Base-by-base conservation (phyloP, 2,888 invertebrate genomes). In the Chymomyza fuscimana region DNA sequence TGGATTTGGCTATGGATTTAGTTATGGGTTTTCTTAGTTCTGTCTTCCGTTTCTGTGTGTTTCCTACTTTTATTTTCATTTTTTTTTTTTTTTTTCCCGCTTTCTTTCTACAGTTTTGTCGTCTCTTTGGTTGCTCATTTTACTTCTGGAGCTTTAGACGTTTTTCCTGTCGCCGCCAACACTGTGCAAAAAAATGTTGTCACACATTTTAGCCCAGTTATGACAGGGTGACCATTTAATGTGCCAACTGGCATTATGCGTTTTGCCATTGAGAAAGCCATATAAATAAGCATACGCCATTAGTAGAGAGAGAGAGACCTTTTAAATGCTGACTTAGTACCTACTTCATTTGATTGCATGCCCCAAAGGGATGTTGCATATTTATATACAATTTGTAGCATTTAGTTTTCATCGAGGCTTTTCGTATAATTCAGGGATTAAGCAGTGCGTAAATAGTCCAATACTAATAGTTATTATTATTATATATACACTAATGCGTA, bases 1-100 rank as follows among this genome's bases (percentile, higher is more conserved):
- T 73, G 88, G 88, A 86, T 86, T 85, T 85, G 87, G 85, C 87
- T 77, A 85, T 84, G 85, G 85, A 86, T 86, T 86, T 86, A 88
- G 85, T 86, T 86, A 86, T 86, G 85, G 85, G 84, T 86, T 88
- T 84, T 84, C 87, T 86, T 88, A 78, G 72, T 74, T 63, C 67
- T 62, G 67, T 64, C 69, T 71, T 77, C 72, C 73, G 65, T 67
- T 74, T 59, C 46, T 59, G 50, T 65, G 22, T 40, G 60, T 29
- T n/a, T 69, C 7, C 25, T 56, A 36, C 29, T n/a, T 7, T 50
- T 69, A 63, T 64, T 73, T 70, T 59, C 66, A 32, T 62, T 73
- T 66, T 69, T 52, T 56, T n/a, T 9, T 19, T 22, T 19, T 22
- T 22, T 19, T 19, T 19, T 19, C n/a, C 22, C 0, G 10, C 56